Conservation (phyloP, 2,113 vertebrate species). For the Thamnophis sirtalis region DNA sequence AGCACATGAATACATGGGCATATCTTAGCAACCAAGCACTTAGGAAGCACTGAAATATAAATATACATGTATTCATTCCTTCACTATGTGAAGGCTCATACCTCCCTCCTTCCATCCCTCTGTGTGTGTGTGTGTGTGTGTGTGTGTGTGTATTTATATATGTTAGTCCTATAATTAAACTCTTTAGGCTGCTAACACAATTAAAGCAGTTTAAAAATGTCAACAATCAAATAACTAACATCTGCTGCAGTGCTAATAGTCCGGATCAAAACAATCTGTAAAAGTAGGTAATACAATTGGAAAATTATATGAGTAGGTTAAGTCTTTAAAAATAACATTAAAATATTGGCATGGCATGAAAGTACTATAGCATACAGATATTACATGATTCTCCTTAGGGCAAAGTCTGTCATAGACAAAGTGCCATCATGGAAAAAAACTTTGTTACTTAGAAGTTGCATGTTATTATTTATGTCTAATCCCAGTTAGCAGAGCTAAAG, state of each 20-base stretch:
- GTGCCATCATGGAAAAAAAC: background rate
- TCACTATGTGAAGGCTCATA: background rate
- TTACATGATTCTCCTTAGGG: background rate
- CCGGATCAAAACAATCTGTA: background rate
- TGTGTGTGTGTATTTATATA: background rate
- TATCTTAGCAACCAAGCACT: conserved; percentile 38
- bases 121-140: too few relatives aligned
- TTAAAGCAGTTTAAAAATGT: background rate
- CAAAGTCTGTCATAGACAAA: background rate
- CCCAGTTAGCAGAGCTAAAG: background rate
- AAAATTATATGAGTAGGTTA: background rate
- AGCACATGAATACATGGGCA: conserved; percentile 30
- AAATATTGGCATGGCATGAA: background rate
- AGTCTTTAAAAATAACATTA: background rate
- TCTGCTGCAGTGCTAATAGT: background rate
- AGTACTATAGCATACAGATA: background rate
- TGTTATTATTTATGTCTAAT: background rate
- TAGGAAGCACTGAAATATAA: conserved; percentile 32
- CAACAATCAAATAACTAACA: background rate
- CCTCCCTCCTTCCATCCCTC: too few relatives aligned
- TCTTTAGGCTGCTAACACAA: background rate
- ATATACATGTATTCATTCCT: conserved; percentile 28
- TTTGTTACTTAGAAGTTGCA: background rate
- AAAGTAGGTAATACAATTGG: background rate
- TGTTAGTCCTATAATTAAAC: background rate